Evolutionary conservation across 2,888 invertebrate genomes (phyloP).

Genomic region (Leuctra nigra): DNA sequence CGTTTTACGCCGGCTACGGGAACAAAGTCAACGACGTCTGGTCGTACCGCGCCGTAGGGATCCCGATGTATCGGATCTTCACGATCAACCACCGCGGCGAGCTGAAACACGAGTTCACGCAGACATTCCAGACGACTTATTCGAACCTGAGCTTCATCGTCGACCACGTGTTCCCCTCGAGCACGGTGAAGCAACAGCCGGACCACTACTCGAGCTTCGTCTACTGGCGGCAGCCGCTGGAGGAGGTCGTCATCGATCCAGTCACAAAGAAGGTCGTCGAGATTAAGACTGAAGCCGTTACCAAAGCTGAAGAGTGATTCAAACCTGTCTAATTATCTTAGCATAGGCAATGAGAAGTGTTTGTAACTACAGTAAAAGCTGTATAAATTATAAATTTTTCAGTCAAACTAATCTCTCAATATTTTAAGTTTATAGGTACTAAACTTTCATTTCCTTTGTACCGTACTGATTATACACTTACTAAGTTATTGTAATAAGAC

Average conservation of each 20-base stretch:
- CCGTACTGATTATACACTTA: too few species aligned
- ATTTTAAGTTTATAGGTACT: too few species aligned
- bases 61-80: slow-evolving; percentile 93
- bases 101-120: slow-evolving; percentile 89
- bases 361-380: too few species aligned
- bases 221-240: slow-evolving; percentile 89
- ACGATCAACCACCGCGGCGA: slow-evolving; percentile 97
- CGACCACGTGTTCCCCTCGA: slow-evolving; percentile 87
- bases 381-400: too few species aligned
- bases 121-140: slow-evolving; percentile 98
- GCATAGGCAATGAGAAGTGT: too few species aligned
- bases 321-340: too few species aligned
- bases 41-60: slow-evolving; percentile 94
- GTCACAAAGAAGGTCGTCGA: neutral
- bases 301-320: too few species aligned
- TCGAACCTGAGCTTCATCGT: slow-evolving; percentile 89
- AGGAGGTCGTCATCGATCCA: slow-evolving; percentile 39
- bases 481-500: too few species aligned
- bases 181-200: slow-evolving; percentile 55
- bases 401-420: too few species aligned
- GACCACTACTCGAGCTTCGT: slow-evolving; percentile 77
- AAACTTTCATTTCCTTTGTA: too few species aligned
- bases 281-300: neutral
- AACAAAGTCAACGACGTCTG: slow-evolving; percentile 97
- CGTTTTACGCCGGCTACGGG: slow-evolving; percentile 98